Conservation (phyloP, 1,140 invertebrate genomes). For the Plodia interpunctella region DNA sequence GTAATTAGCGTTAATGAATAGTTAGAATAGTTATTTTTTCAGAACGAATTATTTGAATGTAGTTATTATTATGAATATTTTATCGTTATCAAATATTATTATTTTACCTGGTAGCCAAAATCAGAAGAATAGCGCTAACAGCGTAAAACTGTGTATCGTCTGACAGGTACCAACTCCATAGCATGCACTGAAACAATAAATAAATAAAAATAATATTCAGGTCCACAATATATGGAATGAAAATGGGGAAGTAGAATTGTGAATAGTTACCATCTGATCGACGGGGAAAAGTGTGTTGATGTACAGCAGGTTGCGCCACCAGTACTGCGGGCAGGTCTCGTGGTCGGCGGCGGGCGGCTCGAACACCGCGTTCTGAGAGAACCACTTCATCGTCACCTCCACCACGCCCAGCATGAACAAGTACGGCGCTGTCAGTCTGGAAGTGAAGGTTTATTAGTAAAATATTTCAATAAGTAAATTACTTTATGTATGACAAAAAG, state of each 20-base stretch:
- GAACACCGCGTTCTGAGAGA: slow-evolving; percentile 87
- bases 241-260: too few species aligned
- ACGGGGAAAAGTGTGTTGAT: slow-evolving; percentile 91
- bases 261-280: slow-evolving; percentile 85
- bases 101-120: slow-evolving; percentile 80
- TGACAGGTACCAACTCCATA: slow-evolving; percentile 93
- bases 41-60: too few species aligned
- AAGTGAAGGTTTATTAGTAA: slow-evolving; percentile 25
- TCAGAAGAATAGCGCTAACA: slow-evolving; percentile 86
- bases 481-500: too few species aligned
- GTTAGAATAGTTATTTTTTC: too few species aligned
- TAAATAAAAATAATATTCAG: too few species aligned
- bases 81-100: too few species aligned
- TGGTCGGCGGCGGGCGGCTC: slow-evolving; percentile 89
- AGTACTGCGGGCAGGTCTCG: slow-evolving; percentile 88
- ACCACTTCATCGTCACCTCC: slow-evolving; percentile 89
- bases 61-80: too few species aligned
- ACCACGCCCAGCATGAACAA: slow-evolving; percentile 88
- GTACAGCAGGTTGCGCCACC: slow-evolving; percentile 91
- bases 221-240: too few species aligned
- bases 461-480: too few species aligned
- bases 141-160: slow-evolving; percentile 92
- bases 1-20: too few species aligned
- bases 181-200: slow-evolving; percentile 87
- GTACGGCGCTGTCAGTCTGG: slow-evolving; percentile 88